Base-by-base conservation (phyloP, 2,888 invertebrate genomes). In the Ophioninae sp. region DNA sequence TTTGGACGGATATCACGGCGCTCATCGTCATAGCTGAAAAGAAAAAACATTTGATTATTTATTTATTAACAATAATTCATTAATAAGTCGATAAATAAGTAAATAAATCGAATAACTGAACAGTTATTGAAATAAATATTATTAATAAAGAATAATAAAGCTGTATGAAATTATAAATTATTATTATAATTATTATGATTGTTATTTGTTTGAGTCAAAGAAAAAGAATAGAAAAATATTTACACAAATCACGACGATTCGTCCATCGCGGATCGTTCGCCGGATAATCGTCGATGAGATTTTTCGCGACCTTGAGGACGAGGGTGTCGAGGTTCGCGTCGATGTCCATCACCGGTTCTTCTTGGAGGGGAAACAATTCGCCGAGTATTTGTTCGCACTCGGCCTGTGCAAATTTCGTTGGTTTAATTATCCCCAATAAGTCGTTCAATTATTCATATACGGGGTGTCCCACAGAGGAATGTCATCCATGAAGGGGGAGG, bases 271-370 rank as follows among this genome's bases (percentile, higher is more conserved):
- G 98, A 94, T 99, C 99, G 17, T 97, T 96, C 0, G 96, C 96
- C 0, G 98, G 98, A 86, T 96, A 95, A 93, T 98, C 98, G 91
- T 98, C 97, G 78, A 98, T 95, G 88, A 98, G 94, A 91, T 97
- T 96, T 82, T 94, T 94, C 80, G 97, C 97, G 39, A 97, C 95
- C 75, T 94, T 93, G 17, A 95, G 92, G n/a, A 96, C 95, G 72
- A 95, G 93, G 85, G 94, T 94, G 89, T 95, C 95, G 67, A 95
- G 90, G 57, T 93, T 93, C 10, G 94, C 93, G 87, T 94, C 94
- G 13, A 94, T 91, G 76, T 93, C 93, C 86, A 92, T 91, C 3
- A 92, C 90, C 1, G 92, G 90, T 23, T 92, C 92, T 64, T 92
- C 92, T 86, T 94, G 93, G 10, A 90, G 74, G 1, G 94, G 93